Evolutionary conservation across 2,113 vertebrate species (phyloP).

Genomic region (Anoplopoma fimbria): DNA sequence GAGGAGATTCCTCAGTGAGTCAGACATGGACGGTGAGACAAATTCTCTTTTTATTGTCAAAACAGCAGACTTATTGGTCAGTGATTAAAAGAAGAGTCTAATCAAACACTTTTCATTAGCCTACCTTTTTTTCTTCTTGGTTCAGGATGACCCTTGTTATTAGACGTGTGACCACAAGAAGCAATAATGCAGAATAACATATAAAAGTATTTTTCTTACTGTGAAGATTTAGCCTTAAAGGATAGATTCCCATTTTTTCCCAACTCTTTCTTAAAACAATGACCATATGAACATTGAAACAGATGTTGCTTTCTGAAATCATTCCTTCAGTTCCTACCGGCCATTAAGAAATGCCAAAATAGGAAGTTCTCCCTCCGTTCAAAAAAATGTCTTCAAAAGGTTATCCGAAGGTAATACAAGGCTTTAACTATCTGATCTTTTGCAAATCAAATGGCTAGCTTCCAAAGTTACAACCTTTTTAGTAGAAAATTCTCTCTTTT

Average conservation of each 20-base stretch:
- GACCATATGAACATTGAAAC: background rate
- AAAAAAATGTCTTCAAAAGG: background rate
- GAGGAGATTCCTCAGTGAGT: conserved; percentile 75
- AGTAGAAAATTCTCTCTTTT: no score
- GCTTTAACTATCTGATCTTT: background rate
- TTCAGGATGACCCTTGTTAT: background rate
- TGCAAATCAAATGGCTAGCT: background rate
- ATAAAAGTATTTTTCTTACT: background rate
- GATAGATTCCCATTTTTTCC: no score
- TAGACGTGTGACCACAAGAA: no score
- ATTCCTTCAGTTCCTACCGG: background rate
- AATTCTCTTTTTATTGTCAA: background rate
- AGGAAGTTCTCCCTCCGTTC: background rate
- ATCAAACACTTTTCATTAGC: background rate
- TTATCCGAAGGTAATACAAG: background rate
- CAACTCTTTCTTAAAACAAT: background rate
- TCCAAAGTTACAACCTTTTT: background rate
- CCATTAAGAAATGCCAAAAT: background rate
- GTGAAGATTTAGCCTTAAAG: background rate
- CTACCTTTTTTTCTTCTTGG: background rate
- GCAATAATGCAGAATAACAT: background rate
- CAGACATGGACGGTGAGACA: conserved; percentile 80
- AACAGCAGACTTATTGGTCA: background rate
- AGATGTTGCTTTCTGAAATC: background rate
- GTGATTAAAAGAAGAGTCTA: background rate